Evolutionary conservation across 2,113 vertebrate species (phyloP).

Genomic region (Semicossyphus pulcher): DNA sequence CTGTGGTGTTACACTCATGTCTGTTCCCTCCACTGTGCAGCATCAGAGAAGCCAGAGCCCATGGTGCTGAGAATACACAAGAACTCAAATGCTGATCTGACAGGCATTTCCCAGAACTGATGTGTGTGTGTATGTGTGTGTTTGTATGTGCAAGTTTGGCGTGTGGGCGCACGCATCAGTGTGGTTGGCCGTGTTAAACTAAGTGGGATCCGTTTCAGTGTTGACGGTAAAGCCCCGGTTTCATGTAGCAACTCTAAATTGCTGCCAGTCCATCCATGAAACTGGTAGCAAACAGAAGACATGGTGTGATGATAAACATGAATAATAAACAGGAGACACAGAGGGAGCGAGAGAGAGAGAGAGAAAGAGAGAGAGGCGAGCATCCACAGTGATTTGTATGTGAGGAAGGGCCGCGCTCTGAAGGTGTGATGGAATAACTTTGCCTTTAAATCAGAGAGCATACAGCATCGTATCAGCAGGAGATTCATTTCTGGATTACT

Average conservation of each 20-base stretch:
- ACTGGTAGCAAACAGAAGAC: constrained; percentile 74
- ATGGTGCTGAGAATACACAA: constrained; percentile 52
- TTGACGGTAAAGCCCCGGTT: constrained; percentile 71
- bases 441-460: constrained; percentile 60
- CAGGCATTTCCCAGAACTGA: constrained; percentile 59
- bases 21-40: constrained; percentile 36
- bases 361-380: too few species aligned
- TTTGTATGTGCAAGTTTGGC: constrained; percentile 43
- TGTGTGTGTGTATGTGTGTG: constrained; percentile 28
- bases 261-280: constrained; percentile 75
- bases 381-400: constrained; percentile 43
- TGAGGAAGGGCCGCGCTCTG: constrained; percentile 38
- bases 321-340: constrained; percentile 70
- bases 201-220: constrained; percentile 75
- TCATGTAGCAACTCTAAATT: constrained; percentile 67
- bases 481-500: constrained; percentile 56
- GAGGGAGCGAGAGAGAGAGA: constrained; percentile 23
- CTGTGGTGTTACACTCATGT: constrained; percentile 39
- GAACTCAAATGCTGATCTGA: constrained; percentile 44
- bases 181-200: constrained; percentile 58
- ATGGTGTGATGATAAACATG: constrained; percentile 78
- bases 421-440: constrained; percentile 48
- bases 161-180: constrained; percentile 65
- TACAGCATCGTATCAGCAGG: constrained; percentile 15
- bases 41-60: constrained; percentile 28